Evolutionary conservation across 2,113 vertebrate species (phyloP).

Genomic region (Hemicordylus capensis): DNA sequence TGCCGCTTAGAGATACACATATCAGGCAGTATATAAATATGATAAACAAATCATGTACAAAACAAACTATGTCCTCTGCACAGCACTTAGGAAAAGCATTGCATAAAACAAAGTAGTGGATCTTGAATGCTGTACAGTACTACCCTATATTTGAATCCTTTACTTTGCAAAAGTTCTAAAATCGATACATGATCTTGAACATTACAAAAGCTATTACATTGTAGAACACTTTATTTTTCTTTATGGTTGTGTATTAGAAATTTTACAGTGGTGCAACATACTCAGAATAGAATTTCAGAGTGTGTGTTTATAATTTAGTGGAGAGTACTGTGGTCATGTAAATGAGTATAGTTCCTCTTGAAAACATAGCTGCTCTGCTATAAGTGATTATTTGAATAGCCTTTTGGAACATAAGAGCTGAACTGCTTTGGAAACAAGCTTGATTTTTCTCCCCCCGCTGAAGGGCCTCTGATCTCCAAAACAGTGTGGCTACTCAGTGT

Average conservation of each 20-base stretch:
- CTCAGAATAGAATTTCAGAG: background rate
- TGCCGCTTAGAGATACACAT: too few relatives aligned
- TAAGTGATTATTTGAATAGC: background rate
- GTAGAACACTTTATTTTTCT: background rate
- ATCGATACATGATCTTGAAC: slow-evolving; percentile 1
- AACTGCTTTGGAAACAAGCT: slow-evolving; percentile 24
- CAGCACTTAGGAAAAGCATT: background rate
- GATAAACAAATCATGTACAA: too few relatives aligned
- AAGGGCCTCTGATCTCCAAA: slow-evolving; percentile 91
- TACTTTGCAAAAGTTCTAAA: background rate
- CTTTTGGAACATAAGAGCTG: background rate
- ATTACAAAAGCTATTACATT: background rate
- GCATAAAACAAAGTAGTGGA: background rate
- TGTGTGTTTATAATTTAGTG: background rate
- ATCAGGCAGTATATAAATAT: too few relatives aligned
- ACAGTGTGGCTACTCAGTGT: slow-evolving; percentile 87
- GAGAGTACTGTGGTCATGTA: too few relatives aligned
- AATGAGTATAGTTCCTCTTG: background rate
- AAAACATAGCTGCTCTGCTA: background rate
- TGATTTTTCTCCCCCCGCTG: slow-evolving; percentile 35
- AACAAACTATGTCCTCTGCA: background rate
- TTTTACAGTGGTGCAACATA: background rate
- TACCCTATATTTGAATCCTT: slow-evolving; percentile 21
- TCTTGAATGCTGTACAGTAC: background rate
- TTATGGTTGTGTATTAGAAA: background rate